phyloP scores from a whole-genome alignment of 2,797 vertebrate species.

The Phaenicophaeus curvirostris region DNA sequence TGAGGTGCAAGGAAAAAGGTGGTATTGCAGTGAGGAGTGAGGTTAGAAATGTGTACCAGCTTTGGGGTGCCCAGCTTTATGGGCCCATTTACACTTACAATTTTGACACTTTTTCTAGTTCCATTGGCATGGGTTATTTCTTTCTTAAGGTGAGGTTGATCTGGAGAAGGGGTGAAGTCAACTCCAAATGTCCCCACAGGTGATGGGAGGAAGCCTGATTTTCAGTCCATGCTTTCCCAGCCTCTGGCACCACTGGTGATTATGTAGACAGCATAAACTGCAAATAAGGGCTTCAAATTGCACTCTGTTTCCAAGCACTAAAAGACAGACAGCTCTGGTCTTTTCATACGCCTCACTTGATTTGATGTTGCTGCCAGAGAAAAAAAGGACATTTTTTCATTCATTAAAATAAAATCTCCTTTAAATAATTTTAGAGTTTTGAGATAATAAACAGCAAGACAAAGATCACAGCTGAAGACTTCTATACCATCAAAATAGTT shows the following conservation, averaged over 20 bases:
- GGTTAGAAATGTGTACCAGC: not conserved
- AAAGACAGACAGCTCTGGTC: not conserved
- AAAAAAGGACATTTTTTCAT: constrained; percentile 48
- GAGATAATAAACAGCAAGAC: constrained; percentile 70
- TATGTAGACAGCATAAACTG: not conserved
- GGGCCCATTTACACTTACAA: not conserved
- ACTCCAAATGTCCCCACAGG: not conserved
- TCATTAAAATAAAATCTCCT: constrained; percentile 65
- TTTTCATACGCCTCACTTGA: constrained; percentile 71
- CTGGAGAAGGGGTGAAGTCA: not conserved
- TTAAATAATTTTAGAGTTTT: constrained; percentile 70
- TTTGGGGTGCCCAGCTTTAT: not conserved
- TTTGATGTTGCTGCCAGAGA: constrained; percentile 55
- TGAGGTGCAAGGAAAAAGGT: not conserved
- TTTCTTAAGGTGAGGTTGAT: not conserved
- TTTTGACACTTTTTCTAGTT: not conserved
- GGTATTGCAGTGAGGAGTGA: not conserved
- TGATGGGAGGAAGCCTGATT: not conserved
- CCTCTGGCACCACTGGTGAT: not conserved
- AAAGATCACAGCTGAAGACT: constrained; percentile 70
- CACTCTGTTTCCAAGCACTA: not conserved
- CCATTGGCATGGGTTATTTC: not conserved
- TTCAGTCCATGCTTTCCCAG: not conserved
- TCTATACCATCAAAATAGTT: constrained; percentile 72
- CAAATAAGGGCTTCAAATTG: not conserved